Evolutionary conservation across 2,888 invertebrate genomes (phyloP).

Genomic region (Andrena fulva): DNA sequence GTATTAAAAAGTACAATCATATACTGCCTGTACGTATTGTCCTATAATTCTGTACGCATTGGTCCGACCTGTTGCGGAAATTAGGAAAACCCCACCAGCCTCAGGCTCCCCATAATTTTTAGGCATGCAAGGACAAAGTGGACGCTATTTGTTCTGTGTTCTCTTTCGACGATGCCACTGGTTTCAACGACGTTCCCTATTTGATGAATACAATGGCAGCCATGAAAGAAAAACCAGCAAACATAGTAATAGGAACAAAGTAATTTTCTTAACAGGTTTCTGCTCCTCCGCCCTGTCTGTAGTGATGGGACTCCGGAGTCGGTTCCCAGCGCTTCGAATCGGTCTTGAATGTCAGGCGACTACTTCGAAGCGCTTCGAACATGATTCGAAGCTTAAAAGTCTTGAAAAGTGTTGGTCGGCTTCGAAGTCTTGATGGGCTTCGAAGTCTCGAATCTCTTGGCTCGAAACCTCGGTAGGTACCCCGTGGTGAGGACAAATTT

Average conservation of each 20-base stretch:
- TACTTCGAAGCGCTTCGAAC: too few relatives aligned
- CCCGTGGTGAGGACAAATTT: too few relatives aligned
- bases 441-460: too few relatives aligned
- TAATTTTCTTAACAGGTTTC: constrained; percentile 70
- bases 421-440: too few relatives aligned
- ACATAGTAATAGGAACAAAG: constrained; percentile 86
- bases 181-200: constrained; percentile 86
- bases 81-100: too few relatives aligned
- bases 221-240: constrained; percentile 85
- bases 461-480: too few relatives aligned
- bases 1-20: constrained; percentile 86
- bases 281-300: neutral
- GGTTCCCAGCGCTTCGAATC: too few relatives aligned
- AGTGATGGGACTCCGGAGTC: too few relatives aligned
- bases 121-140: constrained; percentile 86
- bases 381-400: too few relatives aligned
- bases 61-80: too few relatives aligned
- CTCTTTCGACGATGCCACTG: constrained; percentile 86
- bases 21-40: constrained; percentile 85
- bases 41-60: neutral
- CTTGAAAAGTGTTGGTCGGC: too few relatives aligned
- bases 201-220: constrained; percentile 85
- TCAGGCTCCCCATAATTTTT: constrained; percentile 49
- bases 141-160: constrained; percentile 86
- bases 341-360: too few relatives aligned